Evolutionary conservation across 2,113 vertebrate genomes (phyloP).

Genomic region (Otis tarda): DNA sequence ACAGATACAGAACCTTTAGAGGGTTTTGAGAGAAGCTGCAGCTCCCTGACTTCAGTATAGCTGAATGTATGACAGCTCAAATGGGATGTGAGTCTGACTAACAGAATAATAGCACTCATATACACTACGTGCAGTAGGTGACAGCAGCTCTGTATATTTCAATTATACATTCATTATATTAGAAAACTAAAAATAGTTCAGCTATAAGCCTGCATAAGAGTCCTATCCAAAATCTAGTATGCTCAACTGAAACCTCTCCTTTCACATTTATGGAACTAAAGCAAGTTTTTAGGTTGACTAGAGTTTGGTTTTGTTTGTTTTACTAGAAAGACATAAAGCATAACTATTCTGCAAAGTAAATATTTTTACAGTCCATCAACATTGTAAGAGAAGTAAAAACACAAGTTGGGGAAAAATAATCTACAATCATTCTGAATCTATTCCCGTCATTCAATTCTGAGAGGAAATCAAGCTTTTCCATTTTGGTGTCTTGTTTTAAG

Average conservation of each 20-base stretch:
- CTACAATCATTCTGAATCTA: neutral
- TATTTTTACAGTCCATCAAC: slow-evolving; percentile 4
- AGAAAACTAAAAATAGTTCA: neutral
- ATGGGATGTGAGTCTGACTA: neutral
- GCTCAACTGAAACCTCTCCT: neutral
- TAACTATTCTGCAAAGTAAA: neutral
- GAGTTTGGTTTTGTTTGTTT: neutral
- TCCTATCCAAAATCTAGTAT: neutral
- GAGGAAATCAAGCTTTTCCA: neutral
- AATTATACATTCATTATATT: neutral
- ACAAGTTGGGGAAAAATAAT: neutral
- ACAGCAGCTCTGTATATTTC: neutral
- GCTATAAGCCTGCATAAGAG: neutral
- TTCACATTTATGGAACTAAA: neutral
- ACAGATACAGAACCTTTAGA: neutral
- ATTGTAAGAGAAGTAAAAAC: neutral
- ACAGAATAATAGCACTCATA: neutral
- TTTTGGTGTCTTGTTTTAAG: neutral
- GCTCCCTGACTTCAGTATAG: neutral
- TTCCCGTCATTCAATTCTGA: neutral
- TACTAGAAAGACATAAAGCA: neutral
- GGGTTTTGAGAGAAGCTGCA: neutral
- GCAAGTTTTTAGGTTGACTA: neutral
- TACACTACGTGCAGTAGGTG: neutral
- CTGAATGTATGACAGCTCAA: neutral